Conservation (phyloP, 2,113 vertebrate genomes). For the Chloebia gouldiae region DNA sequence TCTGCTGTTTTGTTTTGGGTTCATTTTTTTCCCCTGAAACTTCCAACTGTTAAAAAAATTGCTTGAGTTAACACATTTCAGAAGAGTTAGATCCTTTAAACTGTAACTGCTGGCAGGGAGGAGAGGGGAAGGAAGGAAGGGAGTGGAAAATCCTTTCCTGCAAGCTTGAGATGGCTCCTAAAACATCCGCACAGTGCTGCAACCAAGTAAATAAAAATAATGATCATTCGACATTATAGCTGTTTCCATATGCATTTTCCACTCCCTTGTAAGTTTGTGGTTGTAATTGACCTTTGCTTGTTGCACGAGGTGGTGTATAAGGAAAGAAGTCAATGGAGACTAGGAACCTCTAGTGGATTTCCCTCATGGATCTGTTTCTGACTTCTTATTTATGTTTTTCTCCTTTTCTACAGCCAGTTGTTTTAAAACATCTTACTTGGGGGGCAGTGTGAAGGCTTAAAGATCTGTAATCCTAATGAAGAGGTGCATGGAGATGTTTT, state of each 20-base stretch:
- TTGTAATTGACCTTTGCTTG: not conserved
- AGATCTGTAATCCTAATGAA: not conserved
- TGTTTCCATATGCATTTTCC: accelerated
- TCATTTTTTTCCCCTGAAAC: constrained; percentile 33
- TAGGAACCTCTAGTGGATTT: not conserved
- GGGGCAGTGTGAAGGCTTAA: not conserved
- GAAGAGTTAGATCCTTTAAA: constrained; percentile 53
- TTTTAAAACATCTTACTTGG: not conserved
- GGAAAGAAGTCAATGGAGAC: not conserved
- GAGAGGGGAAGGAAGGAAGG: constrained; percentile 58
- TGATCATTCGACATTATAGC: not conserved
- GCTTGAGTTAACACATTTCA: constrained; percentile 55
- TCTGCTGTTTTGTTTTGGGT: constrained; percentile 55
- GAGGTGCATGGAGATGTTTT: not conserved
- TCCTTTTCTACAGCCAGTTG: not conserved
- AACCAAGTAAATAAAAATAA: constrained; percentile 34
- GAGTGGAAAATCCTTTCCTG: constrained; percentile 45
- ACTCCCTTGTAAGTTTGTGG: not conserved
- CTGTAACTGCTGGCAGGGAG: not conserved
- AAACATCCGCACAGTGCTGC: not conserved
- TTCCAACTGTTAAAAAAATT: constrained; percentile 33
- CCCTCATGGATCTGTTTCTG: not conserved
- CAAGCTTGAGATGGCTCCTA: constrained; percentile 21
- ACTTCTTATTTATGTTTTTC: not conserved
- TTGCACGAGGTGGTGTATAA: not conserved